Evolutionary conservation across 2,888 invertebrate species (phyloP), one percentile per base, ranked within the genome.

Genomic region (Himalopsyche tibetana): DNA sequence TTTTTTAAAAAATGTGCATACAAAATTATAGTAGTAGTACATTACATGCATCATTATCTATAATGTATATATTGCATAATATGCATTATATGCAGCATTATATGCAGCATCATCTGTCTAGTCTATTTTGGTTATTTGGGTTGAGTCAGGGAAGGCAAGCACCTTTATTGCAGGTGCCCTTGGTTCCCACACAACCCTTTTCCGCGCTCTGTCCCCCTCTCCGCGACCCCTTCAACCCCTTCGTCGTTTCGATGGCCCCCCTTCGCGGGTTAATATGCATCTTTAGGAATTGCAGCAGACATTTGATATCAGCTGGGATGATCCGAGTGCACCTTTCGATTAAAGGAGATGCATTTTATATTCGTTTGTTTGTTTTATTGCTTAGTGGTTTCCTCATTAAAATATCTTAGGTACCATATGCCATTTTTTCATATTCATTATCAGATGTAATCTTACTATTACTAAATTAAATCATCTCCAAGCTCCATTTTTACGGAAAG

Each of bases 101-200:
- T 63, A 63, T 63, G 19, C 63, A 19, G 63, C 19, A 19, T 63
- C 63, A 63, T 63, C 63, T 63, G 63, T 63, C 63, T 63, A 19
- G 63, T 19, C 11, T 63, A 63, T 63, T 63, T 63, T 63, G 63
- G 63, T 63, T 63, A 63, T 63, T 63, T 63, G 19, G 63, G 63
- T 80, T 80, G 42, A 38, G 80, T 36, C n/a, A 36, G 42, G 40
- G 4, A 80, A 80, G 80, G 80, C 80, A 80, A 80, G 40, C 42
- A 42, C 80, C 38, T 80, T 80, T 63, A 45, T 87, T 84, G 93
- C 93, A 93, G 93, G 93, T 93, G 93, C 93, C 93, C 92, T 92
- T 90, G 90, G 93, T 93, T 93, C 93, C 93, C 93, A 93, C 93
- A 93, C 93, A 93, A 93, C 93, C 93, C 93, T 93, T 93, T 93